Conservation (phyloP, 2,113 vertebrate genomes). For the Vombatus ursinus region DNA sequence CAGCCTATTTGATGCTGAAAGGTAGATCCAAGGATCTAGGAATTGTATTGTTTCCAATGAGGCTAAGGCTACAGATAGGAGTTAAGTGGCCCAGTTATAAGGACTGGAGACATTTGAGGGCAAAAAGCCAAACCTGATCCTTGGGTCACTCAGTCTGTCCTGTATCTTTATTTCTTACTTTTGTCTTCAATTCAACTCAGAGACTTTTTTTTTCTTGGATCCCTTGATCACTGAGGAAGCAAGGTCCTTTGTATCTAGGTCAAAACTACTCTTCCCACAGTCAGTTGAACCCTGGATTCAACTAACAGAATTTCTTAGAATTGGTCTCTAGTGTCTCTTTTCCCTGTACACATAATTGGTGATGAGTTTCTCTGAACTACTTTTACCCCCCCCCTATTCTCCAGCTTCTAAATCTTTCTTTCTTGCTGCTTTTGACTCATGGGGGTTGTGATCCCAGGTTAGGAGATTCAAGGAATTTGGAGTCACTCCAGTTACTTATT, state of each 20-base stretch:
- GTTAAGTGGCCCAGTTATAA: background rate
- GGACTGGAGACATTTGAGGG: background rate
- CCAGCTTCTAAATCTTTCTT: background rate
- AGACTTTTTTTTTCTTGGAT: background rate
- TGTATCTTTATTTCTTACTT: background rate
- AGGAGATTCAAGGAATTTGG: background rate
- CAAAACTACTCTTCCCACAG: background rate
- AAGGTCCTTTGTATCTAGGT: background rate
- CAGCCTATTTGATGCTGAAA: background rate
- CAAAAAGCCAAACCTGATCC: background rate
- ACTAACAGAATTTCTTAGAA: background rate
- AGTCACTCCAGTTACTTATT: background rate
- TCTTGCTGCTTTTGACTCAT: background rate
- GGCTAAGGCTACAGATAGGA: background rate
- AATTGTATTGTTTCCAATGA: no score
- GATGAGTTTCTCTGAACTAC: background rate
- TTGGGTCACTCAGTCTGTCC: background rate
- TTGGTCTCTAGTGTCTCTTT: background rate
- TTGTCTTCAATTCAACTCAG: background rate
- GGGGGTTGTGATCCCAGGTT: background rate
- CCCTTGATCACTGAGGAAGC: background rate
- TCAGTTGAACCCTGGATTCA: background rate
- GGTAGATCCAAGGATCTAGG: background rate
- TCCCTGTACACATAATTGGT: background rate
- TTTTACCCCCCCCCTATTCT: background rate